Conservation (phyloP, 2,113 vertebrate genomes). For the Gnathonemus longibarbis region DNA sequence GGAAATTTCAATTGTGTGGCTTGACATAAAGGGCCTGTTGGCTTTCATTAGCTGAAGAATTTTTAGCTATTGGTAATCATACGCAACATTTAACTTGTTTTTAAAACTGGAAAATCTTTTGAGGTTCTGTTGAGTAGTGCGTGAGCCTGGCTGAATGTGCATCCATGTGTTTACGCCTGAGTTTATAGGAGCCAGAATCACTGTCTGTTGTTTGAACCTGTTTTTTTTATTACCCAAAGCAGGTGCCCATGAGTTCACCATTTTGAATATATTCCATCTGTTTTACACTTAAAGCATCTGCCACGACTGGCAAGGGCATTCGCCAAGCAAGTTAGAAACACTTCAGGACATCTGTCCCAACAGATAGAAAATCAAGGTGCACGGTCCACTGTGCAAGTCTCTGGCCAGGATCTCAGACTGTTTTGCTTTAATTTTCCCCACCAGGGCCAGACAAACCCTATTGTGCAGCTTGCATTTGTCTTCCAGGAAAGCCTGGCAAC, state of each 20-base stretch:
- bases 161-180: background rate
- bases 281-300: constrained; percentile 68
- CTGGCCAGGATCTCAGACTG: constrained; percentile 54
- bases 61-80: constrained; percentile 25
- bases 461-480: constrained; percentile 34
- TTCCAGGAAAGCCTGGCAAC: background rate
- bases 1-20: background rate
- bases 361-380: constrained; percentile 61
- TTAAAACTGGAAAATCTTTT: background rate
- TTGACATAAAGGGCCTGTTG: background rate
- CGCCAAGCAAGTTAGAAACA: constrained; percentile 56
- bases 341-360: constrained; percentile 65
- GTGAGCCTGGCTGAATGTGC: background rate
- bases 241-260: constrained; percentile 44
- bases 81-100: background rate
- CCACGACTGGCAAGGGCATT: constrained; percentile 60
- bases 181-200: background rate
- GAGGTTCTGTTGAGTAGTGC: background rate
- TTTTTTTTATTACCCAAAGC: constrained; percentile 46
- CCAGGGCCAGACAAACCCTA: constrained; percentile 54
- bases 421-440: constrained; percentile 53
- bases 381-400: constrained; percentile 54
- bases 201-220: constrained; percentile 40
- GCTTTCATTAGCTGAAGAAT: background rate
- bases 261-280: constrained; percentile 60